phyloP scores from a whole-genome alignment of 1,140 invertebrate species.

The Geopemphigus sp. region DNA sequence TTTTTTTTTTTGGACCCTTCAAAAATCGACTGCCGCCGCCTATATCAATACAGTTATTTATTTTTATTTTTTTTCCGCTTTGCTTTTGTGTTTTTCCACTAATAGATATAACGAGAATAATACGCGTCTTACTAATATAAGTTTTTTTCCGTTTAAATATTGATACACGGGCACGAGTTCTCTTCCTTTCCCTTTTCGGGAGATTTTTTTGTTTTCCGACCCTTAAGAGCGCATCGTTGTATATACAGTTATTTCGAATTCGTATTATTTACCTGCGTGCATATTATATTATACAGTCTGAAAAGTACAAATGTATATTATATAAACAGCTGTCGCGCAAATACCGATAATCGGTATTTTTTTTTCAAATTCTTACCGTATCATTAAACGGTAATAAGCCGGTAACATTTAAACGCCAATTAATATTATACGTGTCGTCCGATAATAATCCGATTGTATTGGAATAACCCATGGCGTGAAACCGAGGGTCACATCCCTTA shows the following conservation, averaged over 20 bases:
- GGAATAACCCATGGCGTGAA: too few species aligned
- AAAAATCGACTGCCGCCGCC: constrained; percentile 50
- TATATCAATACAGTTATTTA: constrained; percentile 47
- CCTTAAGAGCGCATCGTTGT: not conserved
- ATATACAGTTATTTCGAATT: constrained; percentile 30
- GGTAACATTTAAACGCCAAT: too few species aligned
- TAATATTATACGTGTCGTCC: too few species aligned
- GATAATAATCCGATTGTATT: too few species aligned
- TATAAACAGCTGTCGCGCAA: constrained; percentile 8
- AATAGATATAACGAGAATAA: constrained; percentile 33
- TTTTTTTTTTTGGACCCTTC: constrained; percentile 47
- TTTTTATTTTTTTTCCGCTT: constrained; percentile 9
- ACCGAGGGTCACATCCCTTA: too few species aligned
- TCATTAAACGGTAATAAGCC: too few species aligned
- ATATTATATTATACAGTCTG: too few species aligned
- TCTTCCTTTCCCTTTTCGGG: constrained; percentile 9
- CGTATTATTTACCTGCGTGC: constrained; percentile 35
- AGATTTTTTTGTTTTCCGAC: constrained; percentile 2
- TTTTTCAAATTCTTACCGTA: not conserved
- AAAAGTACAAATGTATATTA: not conserved
- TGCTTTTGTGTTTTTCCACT: constrained; percentile 46
- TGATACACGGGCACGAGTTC: constrained; percentile 40
- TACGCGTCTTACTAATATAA: constrained; percentile 40
- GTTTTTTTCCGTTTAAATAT: constrained; percentile 50
- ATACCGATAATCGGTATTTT: not conserved